Evolutionary conservation across 64 coral and sea anemone genomes (phyloP).

Genomic region (Porites australiensis): DNA sequence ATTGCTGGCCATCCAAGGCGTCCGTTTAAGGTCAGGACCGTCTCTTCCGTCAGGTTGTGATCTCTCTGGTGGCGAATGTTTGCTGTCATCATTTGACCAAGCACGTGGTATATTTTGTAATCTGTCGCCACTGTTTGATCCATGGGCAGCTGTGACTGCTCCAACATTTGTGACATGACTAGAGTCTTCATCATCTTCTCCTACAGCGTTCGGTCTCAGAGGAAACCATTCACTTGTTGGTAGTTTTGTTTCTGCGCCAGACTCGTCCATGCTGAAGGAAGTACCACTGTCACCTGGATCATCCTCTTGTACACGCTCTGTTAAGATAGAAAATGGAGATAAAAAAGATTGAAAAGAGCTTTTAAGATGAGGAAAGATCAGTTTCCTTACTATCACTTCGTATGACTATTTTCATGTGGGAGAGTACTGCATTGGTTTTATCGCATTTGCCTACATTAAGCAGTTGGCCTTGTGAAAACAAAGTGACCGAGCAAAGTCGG

Average conservation of each 20-base stretch:
- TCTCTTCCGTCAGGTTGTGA: slow-evolving; percentile 77
- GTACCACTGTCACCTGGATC: slow-evolving; percentile 17
- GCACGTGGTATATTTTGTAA: slow-evolving; percentile 5
- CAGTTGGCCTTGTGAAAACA: too few species aligned
- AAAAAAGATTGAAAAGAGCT: too few species aligned
- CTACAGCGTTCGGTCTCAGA: slow-evolving; percentile 26
- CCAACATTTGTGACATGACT: neutral
- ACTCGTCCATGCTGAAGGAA: slow-evolving; percentile 3
- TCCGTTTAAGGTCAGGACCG: slow-evolving; percentile 41
- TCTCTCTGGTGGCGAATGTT: slow-evolving; percentile 65
- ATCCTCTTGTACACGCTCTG: neutral
- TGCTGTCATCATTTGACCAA: slow-evolving; percentile 20
- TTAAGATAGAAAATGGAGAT: too few species aligned
- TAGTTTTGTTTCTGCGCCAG: neutral
- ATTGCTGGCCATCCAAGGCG: slow-evolving; percentile 2
- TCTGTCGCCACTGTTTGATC: neutral
- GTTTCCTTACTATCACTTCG: too few species aligned
- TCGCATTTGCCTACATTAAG: too few species aligned
- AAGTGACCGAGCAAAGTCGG: too few species aligned
- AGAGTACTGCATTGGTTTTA: too few species aligned
- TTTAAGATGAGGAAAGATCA: too few species aligned
- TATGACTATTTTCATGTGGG: too few species aligned
- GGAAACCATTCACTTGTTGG: slow-evolving; percentile 31
- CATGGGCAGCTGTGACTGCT: neutral
- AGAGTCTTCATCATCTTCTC: neutral